Conservation (phyloP, 2,113 vertebrate genomes). For the Anser cygnoides region DNA sequence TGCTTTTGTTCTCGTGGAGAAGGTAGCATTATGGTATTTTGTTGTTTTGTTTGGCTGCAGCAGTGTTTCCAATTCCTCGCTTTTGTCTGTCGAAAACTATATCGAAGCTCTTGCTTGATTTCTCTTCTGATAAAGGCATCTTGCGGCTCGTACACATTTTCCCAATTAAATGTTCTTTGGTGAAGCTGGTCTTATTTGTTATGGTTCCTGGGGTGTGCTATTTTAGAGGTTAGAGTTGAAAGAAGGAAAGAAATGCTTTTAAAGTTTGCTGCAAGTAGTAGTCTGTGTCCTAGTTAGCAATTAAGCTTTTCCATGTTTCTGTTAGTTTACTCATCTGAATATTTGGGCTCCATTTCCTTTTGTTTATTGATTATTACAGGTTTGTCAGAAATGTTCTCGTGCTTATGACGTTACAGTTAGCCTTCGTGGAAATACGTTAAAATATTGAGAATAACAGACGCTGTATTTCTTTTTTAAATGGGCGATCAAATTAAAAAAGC, state of each 20-base stretch:
- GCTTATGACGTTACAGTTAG: not conserved
- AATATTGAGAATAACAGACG: not conserved
- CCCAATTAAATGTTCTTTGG: slow-evolving; percentile 27
- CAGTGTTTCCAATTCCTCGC: not conserved
- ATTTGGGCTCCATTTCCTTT: not conserved
- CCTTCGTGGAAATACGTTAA: not conserved
- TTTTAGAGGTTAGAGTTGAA: slow-evolving; percentile 8
- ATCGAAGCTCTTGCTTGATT: slow-evolving; percentile 2
- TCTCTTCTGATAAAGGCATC: not conserved
- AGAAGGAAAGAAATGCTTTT: slow-evolving; percentile 7
- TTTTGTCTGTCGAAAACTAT: slow-evolving; percentile 16
- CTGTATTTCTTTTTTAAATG: not conserved
- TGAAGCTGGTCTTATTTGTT: slow-evolving; percentile 14
- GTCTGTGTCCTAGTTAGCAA: not conserved
- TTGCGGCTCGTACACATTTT: not conserved
- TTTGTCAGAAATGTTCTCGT: not conserved
- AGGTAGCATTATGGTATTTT: slow-evolving; percentile 58
- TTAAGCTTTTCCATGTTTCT: not conserved
- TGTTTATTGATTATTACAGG: not conserved
- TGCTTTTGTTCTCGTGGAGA: slow-evolving; percentile 60
- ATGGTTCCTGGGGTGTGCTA: not conserved
- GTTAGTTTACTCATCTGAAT: not conserved
- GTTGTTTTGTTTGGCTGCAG: slow-evolving; percentile 47
- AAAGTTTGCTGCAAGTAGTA: not conserved
- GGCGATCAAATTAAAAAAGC: not conserved